Base-by-base conservation (phyloP, 2,113 vertebrate species). In the Dicerorhinus sumatrensis region DNA sequence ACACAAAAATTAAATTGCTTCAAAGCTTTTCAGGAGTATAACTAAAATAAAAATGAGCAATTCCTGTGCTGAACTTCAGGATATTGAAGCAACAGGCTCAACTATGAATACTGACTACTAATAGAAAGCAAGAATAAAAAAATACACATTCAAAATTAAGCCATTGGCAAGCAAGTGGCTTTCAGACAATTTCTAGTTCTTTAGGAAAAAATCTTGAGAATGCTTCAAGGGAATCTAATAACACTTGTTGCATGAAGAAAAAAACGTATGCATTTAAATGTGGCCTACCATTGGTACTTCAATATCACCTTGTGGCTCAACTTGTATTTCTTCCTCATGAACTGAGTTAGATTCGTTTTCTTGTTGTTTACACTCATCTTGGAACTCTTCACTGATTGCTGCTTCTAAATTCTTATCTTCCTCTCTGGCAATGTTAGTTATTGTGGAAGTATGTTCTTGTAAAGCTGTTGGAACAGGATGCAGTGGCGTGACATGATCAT, bases 401-500 rank as follows among this genome's bases (percentile, higher is more conserved):
- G 82, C 70, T 70, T 70, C 94, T 56, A 31, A 13, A 8, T 1
- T 17, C 13, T 91, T 20, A 5, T 4, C 69, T 9, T 27, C 33
- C 1, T 12, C 42, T 8, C 21, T 0, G 21, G 9, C 51, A 4
- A 16, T 16, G 11, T 72, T 63, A 31, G 17, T 7, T 1, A 7
- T 12, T 0, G 33, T 0, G 3, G 31, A 1, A 8, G 3, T 0
- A 0, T 0, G 21, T 0, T 16, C 83, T 8, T 77, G n/a, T 2
- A 62, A 97, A 54, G 95, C 3, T 10, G 7, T 87, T 73, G 60
- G 72, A 54, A 86, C n/a, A 5, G 20, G 84, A 36, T 72, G 96
- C 8, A 97, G 97, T 0, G 99, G 98, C 2, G 99, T 99, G 13
- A 99, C 7, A 7, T 99, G 99, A 89, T 99, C 99, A 0, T 99